Conservation (phyloP, 2,888 invertebrate species). For the Oscheius sp. region DNA sequence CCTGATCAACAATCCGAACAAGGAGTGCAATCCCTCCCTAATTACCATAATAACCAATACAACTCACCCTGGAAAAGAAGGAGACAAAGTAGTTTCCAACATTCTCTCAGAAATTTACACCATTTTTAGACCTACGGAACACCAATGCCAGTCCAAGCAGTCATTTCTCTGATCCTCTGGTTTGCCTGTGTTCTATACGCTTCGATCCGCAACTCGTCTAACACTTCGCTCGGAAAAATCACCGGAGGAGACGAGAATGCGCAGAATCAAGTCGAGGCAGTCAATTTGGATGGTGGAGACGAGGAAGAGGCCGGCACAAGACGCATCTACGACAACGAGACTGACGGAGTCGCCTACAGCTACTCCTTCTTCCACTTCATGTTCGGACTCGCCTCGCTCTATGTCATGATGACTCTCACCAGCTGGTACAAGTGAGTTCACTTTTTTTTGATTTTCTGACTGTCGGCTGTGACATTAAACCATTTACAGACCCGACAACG, state of each 20-base stretch:
- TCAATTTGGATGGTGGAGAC: too few relatives aligned
- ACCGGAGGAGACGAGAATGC: constrained; percentile 77
- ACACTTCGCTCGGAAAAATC: constrained; percentile 85
- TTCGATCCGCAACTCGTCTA: constrained; percentile 88
- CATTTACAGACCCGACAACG: constrained; percentile 68
- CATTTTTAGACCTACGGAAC: constrained; percentile 55
- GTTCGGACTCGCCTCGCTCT: constrained; percentile 93
- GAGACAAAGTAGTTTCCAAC: constrained; percentile 18
- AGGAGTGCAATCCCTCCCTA: constrained; percentile 82
- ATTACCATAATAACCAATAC: constrained; percentile 63
- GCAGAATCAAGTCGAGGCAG: background rate
- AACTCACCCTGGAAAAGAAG: constrained; percentile 51
- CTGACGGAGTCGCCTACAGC: constrained; percentile 78
- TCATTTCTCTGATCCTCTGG: constrained; percentile 93
- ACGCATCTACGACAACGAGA: constrained; percentile 90
- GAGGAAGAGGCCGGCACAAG: constrained; percentile 37
- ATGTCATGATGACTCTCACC: constrained; percentile 99
- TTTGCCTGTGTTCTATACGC: constrained; percentile 94
- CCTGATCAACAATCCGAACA: constrained; percentile 88
- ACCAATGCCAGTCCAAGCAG: constrained; percentile 81
- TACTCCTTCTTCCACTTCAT: constrained; percentile 80
- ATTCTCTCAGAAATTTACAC: background rate
- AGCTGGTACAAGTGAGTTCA: constrained; percentile 97
- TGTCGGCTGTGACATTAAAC: background rate
- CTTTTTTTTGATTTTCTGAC: background rate